phyloP scores from a whole-genome alignment of 2,797 vertebrate genomes.

The Sebastes taczanowskii region DNA sequence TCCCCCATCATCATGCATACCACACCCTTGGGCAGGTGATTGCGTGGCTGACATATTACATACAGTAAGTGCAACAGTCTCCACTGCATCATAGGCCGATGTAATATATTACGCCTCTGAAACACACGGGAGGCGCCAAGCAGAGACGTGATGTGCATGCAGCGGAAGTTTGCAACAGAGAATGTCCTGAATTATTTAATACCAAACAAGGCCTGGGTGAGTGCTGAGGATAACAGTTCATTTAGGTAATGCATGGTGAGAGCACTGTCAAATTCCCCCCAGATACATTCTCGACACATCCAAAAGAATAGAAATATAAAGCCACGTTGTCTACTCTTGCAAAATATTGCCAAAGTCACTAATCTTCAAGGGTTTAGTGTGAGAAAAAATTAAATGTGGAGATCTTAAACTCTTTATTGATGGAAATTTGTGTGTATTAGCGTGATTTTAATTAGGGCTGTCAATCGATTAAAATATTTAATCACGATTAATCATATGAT shows the following conservation, averaged over 20 bases:
- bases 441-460: background rate
- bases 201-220: conserved; percentile 72
- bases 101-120: conserved; percentile 62
- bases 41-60: conserved; percentile 48
- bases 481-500: too few species aligned
- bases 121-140: conserved; percentile 56
- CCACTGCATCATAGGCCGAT: conserved; percentile 49
- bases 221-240: conserved; percentile 71
- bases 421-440: background rate
- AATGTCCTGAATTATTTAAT: conserved; percentile 79
- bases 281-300: conserved; percentile 54
- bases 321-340: conserved; percentile 4
- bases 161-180: conserved; percentile 65
- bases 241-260: conserved; percentile 74
- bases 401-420: background rate
- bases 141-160: conserved; percentile 71
- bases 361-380: conserved; percentile 3
- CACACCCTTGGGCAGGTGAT: conserved; percentile 59
- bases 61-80: conserved; percentile 43
- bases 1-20: conserved; percentile 22
- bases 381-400: background rate
- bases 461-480: too few species aligned
- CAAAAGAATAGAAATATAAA: conserved; percentile 40
- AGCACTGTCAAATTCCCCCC: conserved; percentile 60
- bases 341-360: conserved; percentile 37